phyloP scores from a whole-genome alignment of 2,113 vertebrate species.

The Brachyhypopomus gauderio region DNA sequence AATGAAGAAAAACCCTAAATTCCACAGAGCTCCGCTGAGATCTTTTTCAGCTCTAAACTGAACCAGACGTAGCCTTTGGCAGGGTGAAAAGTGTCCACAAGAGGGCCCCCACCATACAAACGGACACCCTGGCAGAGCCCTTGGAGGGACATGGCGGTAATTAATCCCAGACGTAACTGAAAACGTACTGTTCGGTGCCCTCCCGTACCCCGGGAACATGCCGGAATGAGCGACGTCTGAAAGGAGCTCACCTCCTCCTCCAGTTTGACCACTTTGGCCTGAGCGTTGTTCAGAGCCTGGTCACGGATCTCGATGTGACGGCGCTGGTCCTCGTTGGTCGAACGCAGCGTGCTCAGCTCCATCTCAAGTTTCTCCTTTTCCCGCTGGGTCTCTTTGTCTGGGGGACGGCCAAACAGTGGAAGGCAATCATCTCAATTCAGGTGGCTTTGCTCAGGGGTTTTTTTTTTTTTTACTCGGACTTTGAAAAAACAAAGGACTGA shows the following conservation, averaged over 20 bases:
- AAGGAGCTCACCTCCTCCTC: conserved; percentile 89
- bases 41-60: conserved; percentile 36
- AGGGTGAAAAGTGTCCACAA: conserved; percentile 45
- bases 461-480: neutral
- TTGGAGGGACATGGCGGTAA: conserved; percentile 26
- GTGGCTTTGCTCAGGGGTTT: neutral
- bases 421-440: neutral
- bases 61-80: conserved; percentile 46
- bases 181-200: conserved; percentile 26
- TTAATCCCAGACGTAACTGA: conserved; percentile 36
- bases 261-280: conserved; percentile 96
- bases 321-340: conserved; percentile 92
- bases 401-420: conserved; percentile 33
- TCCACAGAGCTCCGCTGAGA: conserved; percentile 36
- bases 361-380: conserved; percentile 98
- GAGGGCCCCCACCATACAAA: conserved; percentile 37
- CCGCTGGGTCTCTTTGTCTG: conserved; percentile 90
- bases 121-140: conserved; percentile 14
- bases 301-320: conserved; percentile 97
- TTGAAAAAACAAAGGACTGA: conserved; percentile 1
- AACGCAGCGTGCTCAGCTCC: conserved; percentile 86
- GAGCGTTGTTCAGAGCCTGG: conserved; percentile 94
- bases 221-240: conserved; percentile 12
- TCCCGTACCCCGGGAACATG: conserved; percentile 29
- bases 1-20: conserved; percentile 30